Conservation (phyloP, 1,140 invertebrate genomes). For the Temnothorax nylanderi region DNA sequence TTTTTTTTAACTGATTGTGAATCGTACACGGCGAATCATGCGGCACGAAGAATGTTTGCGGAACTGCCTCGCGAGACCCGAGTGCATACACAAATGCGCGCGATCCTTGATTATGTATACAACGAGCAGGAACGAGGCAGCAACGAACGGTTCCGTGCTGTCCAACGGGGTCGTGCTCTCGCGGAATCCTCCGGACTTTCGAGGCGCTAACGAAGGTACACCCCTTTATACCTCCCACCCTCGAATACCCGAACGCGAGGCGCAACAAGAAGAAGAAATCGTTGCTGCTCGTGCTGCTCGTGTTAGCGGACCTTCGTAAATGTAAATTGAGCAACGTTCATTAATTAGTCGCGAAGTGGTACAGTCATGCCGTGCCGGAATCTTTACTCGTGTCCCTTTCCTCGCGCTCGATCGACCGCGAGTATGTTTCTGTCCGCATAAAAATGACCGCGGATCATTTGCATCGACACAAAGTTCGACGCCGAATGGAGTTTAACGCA, state of each 20-base stretch:
- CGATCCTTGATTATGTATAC: conserved; percentile 12
- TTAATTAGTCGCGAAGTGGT: conserved; percentile 77
- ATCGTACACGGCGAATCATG: no score
- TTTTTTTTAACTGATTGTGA: neutral
- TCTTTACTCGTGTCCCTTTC: conserved; percentile 39
- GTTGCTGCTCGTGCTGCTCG: conserved; percentile 46
- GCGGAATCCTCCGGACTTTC: conserved; percentile 23
- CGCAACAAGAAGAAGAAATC: neutral
- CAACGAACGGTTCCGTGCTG: neutral
- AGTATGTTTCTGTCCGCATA: conserved; percentile 12
- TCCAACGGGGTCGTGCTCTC: conserved; percentile 54
- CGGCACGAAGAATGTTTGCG: neutral
- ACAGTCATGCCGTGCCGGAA: conserved; percentile 46
- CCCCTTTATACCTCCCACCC: conserved; percentile 53
- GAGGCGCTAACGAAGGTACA: conserved; percentile 75
- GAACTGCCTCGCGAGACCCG: neutral
- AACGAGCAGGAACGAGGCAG: neutral
- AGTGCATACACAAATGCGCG: neutral
- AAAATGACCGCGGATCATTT: neutral
- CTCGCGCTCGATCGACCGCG: conserved; percentile 2
- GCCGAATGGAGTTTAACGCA: neutral
- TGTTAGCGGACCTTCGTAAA: conserved; percentile 66
- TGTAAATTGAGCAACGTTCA: conserved; percentile 78
- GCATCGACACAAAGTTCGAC: neutral
- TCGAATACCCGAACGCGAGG: neutral